Evolutionary conservation across 2,113 vertebrate genomes (phyloP).

Genomic region (Blennius ocellaris): DNA sequence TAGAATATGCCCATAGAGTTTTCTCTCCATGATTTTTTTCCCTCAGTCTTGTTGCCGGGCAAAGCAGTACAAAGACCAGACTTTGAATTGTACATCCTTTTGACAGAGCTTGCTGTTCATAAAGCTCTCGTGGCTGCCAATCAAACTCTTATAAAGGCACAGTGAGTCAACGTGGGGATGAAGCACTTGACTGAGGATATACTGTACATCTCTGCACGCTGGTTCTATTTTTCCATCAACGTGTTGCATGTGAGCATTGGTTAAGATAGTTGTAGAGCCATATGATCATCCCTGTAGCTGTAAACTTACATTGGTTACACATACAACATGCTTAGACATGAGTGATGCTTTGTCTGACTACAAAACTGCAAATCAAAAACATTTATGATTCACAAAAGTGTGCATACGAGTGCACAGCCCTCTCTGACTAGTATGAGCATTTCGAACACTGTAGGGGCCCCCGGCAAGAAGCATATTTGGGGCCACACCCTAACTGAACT

Average conservation of each 20-base stretch:
- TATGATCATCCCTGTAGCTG: slow-evolving; percentile 33
- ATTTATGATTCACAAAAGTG: background rate
- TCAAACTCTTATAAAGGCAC: slow-evolving; percentile 63
- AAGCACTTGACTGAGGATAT: slow-evolving; percentile 58
- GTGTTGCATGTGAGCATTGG: slow-evolving; percentile 41
- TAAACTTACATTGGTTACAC: slow-evolving; percentile 4
- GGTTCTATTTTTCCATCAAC: slow-evolving; percentile 15
- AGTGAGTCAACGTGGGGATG: slow-evolving; percentile 48
- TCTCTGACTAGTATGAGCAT: background rate
- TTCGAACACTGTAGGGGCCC: too few relatives aligned
- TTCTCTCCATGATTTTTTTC: slow-evolving; percentile 33
- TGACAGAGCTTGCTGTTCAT: slow-evolving; percentile 56
- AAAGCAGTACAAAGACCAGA: slow-evolving; percentile 66
- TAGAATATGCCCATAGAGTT: slow-evolving; percentile 34
- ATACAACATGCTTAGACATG: slow-evolving; percentile 10
- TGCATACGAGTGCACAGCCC: background rate
- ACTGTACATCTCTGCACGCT: slow-evolving; percentile 22
- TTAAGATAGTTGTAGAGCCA: background rate
- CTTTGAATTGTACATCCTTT: slow-evolving; percentile 65
- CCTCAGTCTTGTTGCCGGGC: slow-evolving; percentile 51
- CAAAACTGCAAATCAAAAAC: slow-evolving; percentile 11
- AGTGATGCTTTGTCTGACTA: slow-evolving; percentile 8
- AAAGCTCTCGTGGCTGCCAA: slow-evolving; percentile 67
- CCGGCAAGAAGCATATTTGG: too few relatives aligned
- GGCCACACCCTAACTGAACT: too few relatives aligned